Percentiles rank a stretch among this genome's conserved stretches.
phyloP scores from a whole-genome alignment of 2,888 invertebrate genomes.

The Cataglyphis altisquamis region DNA sequence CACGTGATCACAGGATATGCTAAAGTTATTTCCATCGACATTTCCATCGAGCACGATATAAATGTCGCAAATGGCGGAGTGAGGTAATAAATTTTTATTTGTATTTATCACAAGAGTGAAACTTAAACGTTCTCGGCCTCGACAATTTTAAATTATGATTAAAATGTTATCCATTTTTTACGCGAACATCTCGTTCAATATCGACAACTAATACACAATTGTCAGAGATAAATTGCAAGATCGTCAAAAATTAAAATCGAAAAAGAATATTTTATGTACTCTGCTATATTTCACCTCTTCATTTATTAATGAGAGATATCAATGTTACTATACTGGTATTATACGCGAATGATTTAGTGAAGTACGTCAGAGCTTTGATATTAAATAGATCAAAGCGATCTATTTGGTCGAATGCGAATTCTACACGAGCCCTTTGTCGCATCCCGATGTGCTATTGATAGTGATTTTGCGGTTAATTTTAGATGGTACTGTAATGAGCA shows the following conservation, averaged over 20 bases:
- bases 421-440: constrained; percentile 6
- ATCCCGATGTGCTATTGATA: not conserved
- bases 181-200: not conserved
- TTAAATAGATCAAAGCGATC: constrained; percentile 22
- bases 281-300: not conserved
- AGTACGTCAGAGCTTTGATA: not conserved
- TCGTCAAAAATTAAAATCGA: not conserved
- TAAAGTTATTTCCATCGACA: constrained; percentile 33
- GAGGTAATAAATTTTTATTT: constrained; percentile 16
- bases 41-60: not conserved
- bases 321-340: not conserved
- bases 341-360: not conserved
- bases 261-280: not conserved
- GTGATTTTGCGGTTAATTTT: constrained; percentile 5
- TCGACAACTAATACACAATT: not conserved
- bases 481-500: not conserved
- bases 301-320: not conserved
- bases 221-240: not conserved
- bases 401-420: not conserved
- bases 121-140: not conserved
- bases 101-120: not conserved
- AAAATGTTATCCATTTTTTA: not conserved
- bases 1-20: not conserved
- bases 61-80: constrained; percentile 37
- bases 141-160: not conserved